These are phyloP conservation scores for Agriotes lineatus DNA, from an alignment of 2,888 invertebrate species.

Conservation along the genomic window DNA sequence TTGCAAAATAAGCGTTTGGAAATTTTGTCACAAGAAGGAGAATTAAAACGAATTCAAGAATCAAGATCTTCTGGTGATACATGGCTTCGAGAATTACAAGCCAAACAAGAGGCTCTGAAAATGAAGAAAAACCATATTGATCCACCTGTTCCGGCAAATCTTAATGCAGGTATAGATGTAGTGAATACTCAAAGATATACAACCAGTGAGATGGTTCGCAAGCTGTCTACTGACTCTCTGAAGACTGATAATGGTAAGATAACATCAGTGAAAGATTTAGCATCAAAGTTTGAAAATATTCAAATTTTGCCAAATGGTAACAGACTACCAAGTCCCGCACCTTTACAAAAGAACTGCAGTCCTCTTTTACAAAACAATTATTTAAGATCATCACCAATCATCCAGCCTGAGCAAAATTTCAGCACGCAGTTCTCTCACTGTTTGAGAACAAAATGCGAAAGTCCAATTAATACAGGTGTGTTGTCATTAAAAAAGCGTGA, in stretches of 20 bases:
- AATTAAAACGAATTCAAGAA: constrained; percentile 43
- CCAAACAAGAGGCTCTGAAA: constrained; percentile 78
- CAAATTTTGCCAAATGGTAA: constrained; percentile 56
- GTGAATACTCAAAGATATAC: constrained; percentile 53
- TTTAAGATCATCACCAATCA: constrained; percentile 20
- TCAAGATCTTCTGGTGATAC: constrained; percentile 69
- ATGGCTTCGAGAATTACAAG: constrained; percentile 84
- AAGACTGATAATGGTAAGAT: constrained; percentile 57
- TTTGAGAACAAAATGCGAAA: constrained; percentile 41
- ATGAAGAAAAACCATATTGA: constrained; percentile 69
- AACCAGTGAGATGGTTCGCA: constrained; percentile 36
- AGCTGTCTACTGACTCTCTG: constrained; percentile 25
- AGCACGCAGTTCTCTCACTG: constrained; percentile 23
- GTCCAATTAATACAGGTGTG: constrained; percentile 50
- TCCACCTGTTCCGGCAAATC: constrained; percentile 64
- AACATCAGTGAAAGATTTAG: constrained; percentile 80
- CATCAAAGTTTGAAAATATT: constrained; percentile 80
- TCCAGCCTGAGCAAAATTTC: constrained; percentile 32
- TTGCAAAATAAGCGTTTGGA: constrained; percentile 76
- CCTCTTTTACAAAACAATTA: constrained; percentile 19
- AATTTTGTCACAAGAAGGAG: constrained; percentile 68
- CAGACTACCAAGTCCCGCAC: constrained; percentile 19
- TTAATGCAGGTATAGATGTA: constrained; percentile 53
- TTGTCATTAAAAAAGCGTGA: constrained; percentile 58
- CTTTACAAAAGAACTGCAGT: neutral